Conservation (phyloP, 1,140 invertebrate genomes). For the Monochamus saltuarius region DNA sequence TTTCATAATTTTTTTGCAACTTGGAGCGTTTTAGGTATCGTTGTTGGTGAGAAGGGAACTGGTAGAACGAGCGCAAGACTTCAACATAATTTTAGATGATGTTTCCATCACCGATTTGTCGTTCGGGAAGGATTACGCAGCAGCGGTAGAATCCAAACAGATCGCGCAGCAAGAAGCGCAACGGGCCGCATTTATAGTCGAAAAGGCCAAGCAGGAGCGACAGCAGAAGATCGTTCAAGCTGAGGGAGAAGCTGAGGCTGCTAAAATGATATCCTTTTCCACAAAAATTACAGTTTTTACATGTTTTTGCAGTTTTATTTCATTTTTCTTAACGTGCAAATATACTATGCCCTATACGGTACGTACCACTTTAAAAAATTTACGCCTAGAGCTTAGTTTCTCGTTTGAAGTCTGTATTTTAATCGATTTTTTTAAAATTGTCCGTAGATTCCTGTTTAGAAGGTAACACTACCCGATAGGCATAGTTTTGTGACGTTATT, state of each 20-base stretch:
- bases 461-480: background rate
- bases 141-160: conserved; percentile 99
- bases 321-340: background rate
- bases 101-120: conserved; percentile 99
- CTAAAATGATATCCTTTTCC: conserved; percentile 91
- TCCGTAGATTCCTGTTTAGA: no score
- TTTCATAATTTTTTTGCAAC: conserved; percentile 6
- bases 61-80: conserved; percentile 95
- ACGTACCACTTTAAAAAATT: conserved; percentile 5
- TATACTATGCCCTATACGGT: background rate
- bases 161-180: conserved; percentile 99
- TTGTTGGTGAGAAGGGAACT: conserved; percentile 91
- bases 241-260: conserved; percentile 98
- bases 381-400: background rate
- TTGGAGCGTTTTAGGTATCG: conserved; percentile 63
- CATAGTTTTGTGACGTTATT: background rate
- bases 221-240: conserved; percentile 99
- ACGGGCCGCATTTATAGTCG: conserved; percentile 96
- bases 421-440: no score
- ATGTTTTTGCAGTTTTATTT: conserved; percentile 22
- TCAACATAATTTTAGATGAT: conserved; percentile 98
- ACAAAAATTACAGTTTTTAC: conserved; percentile 10
- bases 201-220: conserved; percentile 95
- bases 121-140: conserved; percentile 99
- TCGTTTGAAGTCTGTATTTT: no score